phyloP scores from a whole-genome alignment of 2,888 invertebrate genomes.

The Oscheius myriophilus region DNA sequence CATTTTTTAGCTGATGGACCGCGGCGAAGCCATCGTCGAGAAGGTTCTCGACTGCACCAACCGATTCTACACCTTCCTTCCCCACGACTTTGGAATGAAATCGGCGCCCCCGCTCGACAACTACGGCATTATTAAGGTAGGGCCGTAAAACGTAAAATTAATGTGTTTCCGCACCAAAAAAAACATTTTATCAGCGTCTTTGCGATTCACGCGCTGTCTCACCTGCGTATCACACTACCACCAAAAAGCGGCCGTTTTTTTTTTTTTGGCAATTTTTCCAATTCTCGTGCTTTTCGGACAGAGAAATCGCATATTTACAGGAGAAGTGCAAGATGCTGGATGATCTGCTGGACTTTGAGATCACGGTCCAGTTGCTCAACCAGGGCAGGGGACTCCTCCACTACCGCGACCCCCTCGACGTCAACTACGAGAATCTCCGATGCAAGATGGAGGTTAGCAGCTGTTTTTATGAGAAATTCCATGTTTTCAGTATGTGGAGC shows the following conservation, averaged over 20 bases:
- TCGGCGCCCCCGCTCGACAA: conserved; percentile 85
- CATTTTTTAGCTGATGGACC: conserved; percentile 3
- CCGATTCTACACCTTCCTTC: conserved; percentile 89
- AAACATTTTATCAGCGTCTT: too few relatives aligned
- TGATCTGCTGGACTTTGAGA: conserved; percentile 90
- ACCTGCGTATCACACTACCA: too few relatives aligned
- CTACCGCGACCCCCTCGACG: conserved; percentile 80
- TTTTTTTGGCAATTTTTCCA: too few relatives aligned
- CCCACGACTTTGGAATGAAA: conserved; percentile 89
- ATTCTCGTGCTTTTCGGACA: too few relatives aligned
- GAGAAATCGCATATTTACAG: too few relatives aligned
- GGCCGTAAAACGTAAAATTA: too few relatives aligned
- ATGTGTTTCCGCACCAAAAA: too few relatives aligned
- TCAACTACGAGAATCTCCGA: conserved; percentile 87
- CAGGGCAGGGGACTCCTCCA: neutral
- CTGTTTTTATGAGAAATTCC: neutral
- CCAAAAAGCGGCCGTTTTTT: too few relatives aligned
- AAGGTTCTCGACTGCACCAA: conserved; percentile 40
- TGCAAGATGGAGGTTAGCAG: conserved; percentile 79
- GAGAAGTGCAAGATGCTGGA: conserved; percentile 87
- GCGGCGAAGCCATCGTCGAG: conserved; percentile 4
- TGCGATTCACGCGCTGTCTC: too few relatives aligned
- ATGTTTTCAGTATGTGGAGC: conserved; percentile 41
- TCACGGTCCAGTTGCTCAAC: conserved; percentile 76
- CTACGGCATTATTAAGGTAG: conserved; percentile 79